Percentiles rank a stretch among this genome's conserved stretches.
Evolutionary conservation across 2,797 vertebrate genomes (phyloP).

Genomic region (Tiaroga cobitis): DNA sequence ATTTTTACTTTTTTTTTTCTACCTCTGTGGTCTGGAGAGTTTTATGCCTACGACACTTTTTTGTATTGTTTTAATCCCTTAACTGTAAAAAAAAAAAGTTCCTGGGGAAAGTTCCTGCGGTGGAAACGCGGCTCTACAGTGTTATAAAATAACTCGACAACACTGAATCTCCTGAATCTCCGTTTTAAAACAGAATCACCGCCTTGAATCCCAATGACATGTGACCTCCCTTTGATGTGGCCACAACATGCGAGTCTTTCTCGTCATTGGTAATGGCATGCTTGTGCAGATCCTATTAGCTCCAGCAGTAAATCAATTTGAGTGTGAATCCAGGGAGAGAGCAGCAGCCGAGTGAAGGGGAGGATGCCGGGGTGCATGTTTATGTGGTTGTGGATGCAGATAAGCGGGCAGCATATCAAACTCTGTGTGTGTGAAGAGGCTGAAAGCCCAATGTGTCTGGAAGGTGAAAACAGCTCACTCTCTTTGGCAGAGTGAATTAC

Average conservation of each 20-base stretch:
- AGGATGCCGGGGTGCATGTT: slow-evolving; percentile 23
- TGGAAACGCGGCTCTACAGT: neutral
- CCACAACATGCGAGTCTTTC: slow-evolving; percentile 5
- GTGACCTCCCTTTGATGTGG: slow-evolving; percentile 29
- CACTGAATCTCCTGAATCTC: slow-evolving; percentile 9
- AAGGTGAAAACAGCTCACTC: slow-evolving; percentile 33
- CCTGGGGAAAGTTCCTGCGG: too few relatives aligned
- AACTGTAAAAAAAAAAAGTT: too few relatives aligned
- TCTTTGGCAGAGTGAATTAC: slow-evolving; percentile 21
- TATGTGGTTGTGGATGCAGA: slow-evolving; percentile 43
- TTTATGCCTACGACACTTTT: too few relatives aligned
- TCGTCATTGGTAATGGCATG: slow-evolving; percentile 19
- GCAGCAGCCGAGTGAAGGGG: neutral
- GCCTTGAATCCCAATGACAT: neutral
- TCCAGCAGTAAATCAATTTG: slow-evolving; percentile 48
- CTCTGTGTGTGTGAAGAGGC: slow-evolving; percentile 15
- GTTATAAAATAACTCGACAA: neutral
- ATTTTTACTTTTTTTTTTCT: neutral
- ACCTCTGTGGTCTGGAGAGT: neutral
- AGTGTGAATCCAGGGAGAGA: slow-evolving; percentile 40
- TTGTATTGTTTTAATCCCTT: too few relatives aligned
- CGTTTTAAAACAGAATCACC: slow-evolving; percentile 1
- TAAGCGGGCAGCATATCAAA: slow-evolving; percentile 32
- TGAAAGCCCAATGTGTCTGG: slow-evolving; percentile 10
- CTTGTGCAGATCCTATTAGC: slow-evolving; percentile 35